phyloP scores from a whole-genome alignment of 1,140 invertebrate genomes.

The Drosophila mojavensis region DNA sequence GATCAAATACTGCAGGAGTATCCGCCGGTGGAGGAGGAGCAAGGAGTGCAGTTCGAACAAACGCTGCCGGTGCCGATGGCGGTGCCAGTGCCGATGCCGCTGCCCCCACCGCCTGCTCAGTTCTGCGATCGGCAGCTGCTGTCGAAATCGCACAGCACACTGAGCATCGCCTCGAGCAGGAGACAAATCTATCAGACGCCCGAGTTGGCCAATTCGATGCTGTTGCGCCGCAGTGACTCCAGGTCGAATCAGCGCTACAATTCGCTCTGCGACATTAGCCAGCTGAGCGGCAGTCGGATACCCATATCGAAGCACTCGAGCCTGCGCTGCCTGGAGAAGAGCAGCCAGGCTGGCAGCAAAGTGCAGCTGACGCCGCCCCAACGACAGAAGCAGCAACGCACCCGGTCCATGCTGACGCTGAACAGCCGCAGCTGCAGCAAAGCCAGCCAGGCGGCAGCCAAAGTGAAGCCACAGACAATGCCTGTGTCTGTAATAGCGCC shows the following conservation, averaged over 20 bases:
- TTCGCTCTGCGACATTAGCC: constrained; percentile 85
- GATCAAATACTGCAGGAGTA: constrained; percentile 86
- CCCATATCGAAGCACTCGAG: constrained; percentile 78
- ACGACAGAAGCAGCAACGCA: constrained; percentile 43
- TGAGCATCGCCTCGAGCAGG: constrained; percentile 54
- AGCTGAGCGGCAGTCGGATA: constrained; percentile 78
- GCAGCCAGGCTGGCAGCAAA: constrained; percentile 49
- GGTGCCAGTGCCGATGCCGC: constrained; percentile 11
- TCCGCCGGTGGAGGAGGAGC: constrained; percentile 54
- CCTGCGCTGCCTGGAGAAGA: constrained; percentile 51
- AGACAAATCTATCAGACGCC: constrained; percentile 71
- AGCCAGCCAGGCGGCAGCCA: constrained; percentile 5
- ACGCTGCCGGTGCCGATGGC: constrained; percentile 30
- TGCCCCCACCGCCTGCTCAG: constrained; percentile 55
- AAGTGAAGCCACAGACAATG: background rate
- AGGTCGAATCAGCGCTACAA: constrained; percentile 77
- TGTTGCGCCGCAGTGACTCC: constrained; percentile 45
- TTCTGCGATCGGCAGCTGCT: constrained; percentile 70
- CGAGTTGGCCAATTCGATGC: constrained; percentile 57
- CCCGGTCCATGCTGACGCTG: constrained; percentile 54
- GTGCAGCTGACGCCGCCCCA: constrained; percentile 10
- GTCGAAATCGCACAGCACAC: constrained; percentile 83
- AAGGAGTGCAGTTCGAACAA: background rate
- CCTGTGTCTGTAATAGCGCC: constrained; percentile 7
- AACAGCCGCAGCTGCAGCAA: constrained; percentile 21